Evolutionary conservation across 1,140 invertebrate genomes (phyloP).

Genomic region (Bathynomus jamesi): DNA sequence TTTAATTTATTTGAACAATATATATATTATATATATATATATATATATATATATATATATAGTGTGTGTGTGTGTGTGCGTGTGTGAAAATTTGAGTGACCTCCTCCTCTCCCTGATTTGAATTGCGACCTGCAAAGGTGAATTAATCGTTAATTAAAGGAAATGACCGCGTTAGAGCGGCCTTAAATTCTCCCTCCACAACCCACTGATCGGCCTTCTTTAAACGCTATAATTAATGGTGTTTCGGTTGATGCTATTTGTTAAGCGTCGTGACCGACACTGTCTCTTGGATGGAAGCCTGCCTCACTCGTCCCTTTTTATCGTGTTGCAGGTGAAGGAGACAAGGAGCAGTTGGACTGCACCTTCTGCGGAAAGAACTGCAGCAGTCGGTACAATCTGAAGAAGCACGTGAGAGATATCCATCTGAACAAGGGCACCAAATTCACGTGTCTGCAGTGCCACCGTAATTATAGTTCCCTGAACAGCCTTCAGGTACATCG

Average conservation of each 20-base stretch:
- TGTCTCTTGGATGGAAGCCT: background rate
- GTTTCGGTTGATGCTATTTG: too few relatives aligned
- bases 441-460: constrained; percentile 47
- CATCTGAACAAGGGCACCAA: constrained; percentile 47
- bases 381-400: constrained; percentile 78
- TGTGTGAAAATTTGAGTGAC: too few relatives aligned
- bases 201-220: too few relatives aligned
- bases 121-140: too few relatives aligned
- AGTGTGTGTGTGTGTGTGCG: too few relatives aligned
- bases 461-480: constrained; percentile 48
- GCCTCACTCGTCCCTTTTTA: constrained; percentile 22
- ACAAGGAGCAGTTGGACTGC: constrained; percentile 54
- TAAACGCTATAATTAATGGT: too few relatives aligned
- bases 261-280: too few relatives aligned
- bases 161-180: too few relatives aligned
- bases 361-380: constrained; percentile 79
- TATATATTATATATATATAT: constrained; percentile 5
- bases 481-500: constrained; percentile 51
- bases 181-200: too few relatives aligned
- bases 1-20: background rate
- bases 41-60: constrained; percentile 3
- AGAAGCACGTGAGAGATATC: constrained; percentile 80
- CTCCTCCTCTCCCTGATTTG: too few relatives aligned
- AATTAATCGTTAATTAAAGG: too few relatives aligned
- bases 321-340: constrained; percentile 35